phyloP scores from a whole-genome alignment of 2,888 invertebrate species.

The Metalampra italica region DNA sequence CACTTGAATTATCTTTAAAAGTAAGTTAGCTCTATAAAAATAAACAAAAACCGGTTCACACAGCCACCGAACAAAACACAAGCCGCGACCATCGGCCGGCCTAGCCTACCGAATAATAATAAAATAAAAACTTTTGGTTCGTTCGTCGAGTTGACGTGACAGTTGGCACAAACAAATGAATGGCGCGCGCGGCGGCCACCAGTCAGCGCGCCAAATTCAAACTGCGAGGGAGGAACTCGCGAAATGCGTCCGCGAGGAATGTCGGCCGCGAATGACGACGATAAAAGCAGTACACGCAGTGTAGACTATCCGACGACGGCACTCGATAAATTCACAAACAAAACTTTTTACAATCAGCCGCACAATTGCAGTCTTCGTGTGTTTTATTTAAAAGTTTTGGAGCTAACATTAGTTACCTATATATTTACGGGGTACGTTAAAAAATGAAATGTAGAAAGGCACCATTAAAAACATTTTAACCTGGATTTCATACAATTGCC shows the following conservation, averaged over 20 bases:
- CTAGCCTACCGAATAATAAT: background rate
- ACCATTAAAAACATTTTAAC: too few relatives aligned
- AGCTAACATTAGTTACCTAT: too few relatives aligned
- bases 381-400: too few relatives aligned
- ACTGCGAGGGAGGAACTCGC: constrained; percentile 31
- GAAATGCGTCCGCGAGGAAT: constrained; percentile 17
- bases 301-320: background rate
- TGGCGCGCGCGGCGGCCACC: constrained; percentile 5
- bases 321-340: too few relatives aligned
- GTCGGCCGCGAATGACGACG: constrained; percentile 12
- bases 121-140: background rate
- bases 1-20: constrained; percentile 5
- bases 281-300: constrained; percentile 1
- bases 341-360: too few relatives aligned
- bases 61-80: too few relatives aligned
- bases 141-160: too few relatives aligned
- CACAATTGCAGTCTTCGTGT: too few relatives aligned
- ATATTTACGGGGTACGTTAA: too few relatives aligned
- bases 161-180: background rate
- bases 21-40: constrained; percentile 1
- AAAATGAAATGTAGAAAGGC: too few relatives aligned
- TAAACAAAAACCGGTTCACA: background rate
- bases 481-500: too few relatives aligned
- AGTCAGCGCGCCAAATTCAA: constrained; percentile 68
- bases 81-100: background rate